phyloP scores from a whole-genome alignment of 2,797 vertebrate genomes.

The Pogoniulus pusillus region DNA sequence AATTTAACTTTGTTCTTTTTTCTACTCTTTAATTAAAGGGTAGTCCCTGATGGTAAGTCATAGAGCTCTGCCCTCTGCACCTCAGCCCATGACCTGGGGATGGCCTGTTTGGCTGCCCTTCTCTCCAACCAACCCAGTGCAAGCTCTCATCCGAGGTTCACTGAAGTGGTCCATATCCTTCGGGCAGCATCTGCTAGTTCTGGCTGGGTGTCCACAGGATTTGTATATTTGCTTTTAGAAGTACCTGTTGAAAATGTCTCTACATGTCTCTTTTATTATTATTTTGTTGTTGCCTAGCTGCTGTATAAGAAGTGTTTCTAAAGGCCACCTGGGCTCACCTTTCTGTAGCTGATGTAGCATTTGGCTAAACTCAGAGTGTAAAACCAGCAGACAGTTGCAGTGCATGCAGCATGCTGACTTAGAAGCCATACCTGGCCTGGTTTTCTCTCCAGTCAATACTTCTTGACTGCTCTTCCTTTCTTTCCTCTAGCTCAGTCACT shows the following conservation, averaged over 20 bases:
- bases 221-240: conserved; percentile 98
- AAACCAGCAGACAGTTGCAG: not conserved
- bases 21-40: conserved; percentile 99
- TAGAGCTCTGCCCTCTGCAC: conserved; percentile 99
- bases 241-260: conserved; percentile 81
- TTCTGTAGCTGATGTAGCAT: conserved; percentile 26
- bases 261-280: conserved; percentile 50
- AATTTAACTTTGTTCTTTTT: conserved; percentile 99
- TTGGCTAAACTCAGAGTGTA: conserved; percentile 34
- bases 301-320: conserved; percentile 56
- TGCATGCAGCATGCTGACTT: conserved; percentile 68
- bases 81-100: conserved; percentile 99
- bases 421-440: conserved; percentile 18
- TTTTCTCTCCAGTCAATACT: conserved; percentile 10
- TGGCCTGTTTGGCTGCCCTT: conserved; percentile 99
- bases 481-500: not conserved
- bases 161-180: conserved; percentile 98
- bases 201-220: conserved; percentile 96
- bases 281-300: conserved; percentile 68
- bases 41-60: conserved; percentile 99
- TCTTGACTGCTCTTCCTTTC: not conserved
- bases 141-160: conserved; percentile 96
- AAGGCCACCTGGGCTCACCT: conserved; percentile 67
- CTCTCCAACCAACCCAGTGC: conserved; percentile 99
- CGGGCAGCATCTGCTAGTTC: conserved; percentile 98